Evolutionary conservation across 2,113 vertebrate species (phyloP).

Genomic region (Salvelinus sp.): DNA sequence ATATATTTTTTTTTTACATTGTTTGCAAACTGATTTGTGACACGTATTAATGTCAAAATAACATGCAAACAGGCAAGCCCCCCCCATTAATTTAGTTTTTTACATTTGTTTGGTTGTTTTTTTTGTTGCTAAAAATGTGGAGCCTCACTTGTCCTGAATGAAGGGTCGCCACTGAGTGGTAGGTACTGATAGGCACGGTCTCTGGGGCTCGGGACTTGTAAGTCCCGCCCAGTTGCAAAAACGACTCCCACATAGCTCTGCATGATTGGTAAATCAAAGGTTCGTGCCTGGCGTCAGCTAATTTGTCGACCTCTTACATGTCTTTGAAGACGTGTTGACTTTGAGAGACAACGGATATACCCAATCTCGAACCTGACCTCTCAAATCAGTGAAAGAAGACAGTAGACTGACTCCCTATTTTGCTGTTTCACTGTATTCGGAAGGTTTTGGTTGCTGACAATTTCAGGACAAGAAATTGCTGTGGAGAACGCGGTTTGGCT

Average conservation of each 20-base stretch:
- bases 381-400: conserved; percentile 16
- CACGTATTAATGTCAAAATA: too few species aligned
- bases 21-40: too few species aligned
- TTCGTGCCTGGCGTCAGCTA: not conserved
- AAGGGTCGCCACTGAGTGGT: too few species aligned
- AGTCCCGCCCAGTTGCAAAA: not conserved
- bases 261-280: not conserved
- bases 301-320: not conserved
- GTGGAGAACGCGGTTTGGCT: conserved; percentile 25
- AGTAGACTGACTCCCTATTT: not conserved
- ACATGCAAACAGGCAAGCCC: too few species aligned
- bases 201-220: not conserved
- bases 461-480: conserved; percentile 18
- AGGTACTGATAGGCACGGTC: too few species aligned
- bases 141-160: too few species aligned
- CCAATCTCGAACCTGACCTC: conserved; percentile 22
- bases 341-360: conserved; percentile 6
- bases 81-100: too few species aligned
- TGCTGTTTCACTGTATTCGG: not conserved
- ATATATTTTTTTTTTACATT: too few species aligned
- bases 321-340: not conserved
- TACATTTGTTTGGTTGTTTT: too few species aligned
- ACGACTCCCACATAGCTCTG: too few species aligned
- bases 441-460: conserved; percentile 9
- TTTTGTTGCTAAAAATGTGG: too few species aligned